Percentiles rank a stretch among this genome's conserved stretches.
Conservation (phyloP, 2,888 invertebrate genomes). For the Aphidius colemani region DNA sequence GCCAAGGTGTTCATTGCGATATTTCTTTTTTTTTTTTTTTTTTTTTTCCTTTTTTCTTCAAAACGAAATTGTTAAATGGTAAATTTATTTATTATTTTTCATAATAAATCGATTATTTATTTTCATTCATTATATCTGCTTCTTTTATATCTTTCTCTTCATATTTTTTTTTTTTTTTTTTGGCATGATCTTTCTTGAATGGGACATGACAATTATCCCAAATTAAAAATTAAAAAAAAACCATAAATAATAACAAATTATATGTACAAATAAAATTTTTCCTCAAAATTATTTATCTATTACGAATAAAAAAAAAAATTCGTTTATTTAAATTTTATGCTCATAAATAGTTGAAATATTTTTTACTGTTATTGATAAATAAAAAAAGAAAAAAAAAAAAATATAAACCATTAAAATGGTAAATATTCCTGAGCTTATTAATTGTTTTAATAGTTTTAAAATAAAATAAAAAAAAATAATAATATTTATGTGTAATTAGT, state of each 20-base stretch:
- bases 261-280: slow-evolving; percentile 15
- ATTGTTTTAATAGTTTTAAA: not conserved
- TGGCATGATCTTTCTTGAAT: slow-evolving; percentile 52
- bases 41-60: no score
- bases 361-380: not conserved
- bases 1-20: no score
- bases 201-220: slow-evolving; percentile 41
- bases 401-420: no score
- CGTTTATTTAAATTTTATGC: slow-evolving; percentile 27
- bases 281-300: not conserved
- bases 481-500: slow-evolving; percentile 51
- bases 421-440: no score
- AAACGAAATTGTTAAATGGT: no score
- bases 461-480: slow-evolving; percentile 1
- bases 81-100: not conserved
- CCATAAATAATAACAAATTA: not conserved
- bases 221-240: slow-evolving; percentile 16
- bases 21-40: no score
- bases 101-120: slow-evolving; percentile 22
- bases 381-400: no score
- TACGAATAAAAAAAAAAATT: slow-evolving; percentile 1
- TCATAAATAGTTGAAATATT: slow-evolving; percentile 12
- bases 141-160: slow-evolving; percentile 39
- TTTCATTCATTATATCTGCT: slow-evolving; percentile 41
- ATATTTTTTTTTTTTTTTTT: slow-evolving; percentile 39